A percentile compares a stretch with the other conserved stretches of the same genome.
Evolutionary conservation across 2,797 vertebrate species (phyloP).

Genomic region (Sparus aurata): DNA sequence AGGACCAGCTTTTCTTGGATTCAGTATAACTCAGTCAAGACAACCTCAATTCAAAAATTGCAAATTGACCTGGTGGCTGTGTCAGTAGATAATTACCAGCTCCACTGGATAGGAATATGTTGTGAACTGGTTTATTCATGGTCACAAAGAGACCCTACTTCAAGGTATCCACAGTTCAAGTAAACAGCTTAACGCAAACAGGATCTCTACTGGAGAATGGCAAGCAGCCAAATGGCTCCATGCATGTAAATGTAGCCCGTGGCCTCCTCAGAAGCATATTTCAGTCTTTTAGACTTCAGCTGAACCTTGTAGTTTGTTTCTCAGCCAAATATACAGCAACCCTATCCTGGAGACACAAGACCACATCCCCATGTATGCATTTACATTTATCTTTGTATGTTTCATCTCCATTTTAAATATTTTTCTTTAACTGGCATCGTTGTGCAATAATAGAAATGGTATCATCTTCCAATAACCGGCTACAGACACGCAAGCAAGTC

Average conservation of each 20-base stretch:
- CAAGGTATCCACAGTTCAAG: slow-evolving; percentile 29
- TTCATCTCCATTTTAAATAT: not conserved
- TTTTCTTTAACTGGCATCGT: not conserved
- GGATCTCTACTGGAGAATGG: slow-evolving; percentile 39
- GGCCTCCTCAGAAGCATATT: slow-evolving; percentile 8
- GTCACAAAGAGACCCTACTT: slow-evolving; percentile 36
- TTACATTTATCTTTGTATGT: not conserved
- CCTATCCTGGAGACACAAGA: not conserved
- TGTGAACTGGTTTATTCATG: slow-evolving; percentile 53
- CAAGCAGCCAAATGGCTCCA: slow-evolving; percentile 42
- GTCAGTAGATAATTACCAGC: not conserved
- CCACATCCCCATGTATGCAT: too few species aligned
- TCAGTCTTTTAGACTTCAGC: slow-evolving; percentile 13
- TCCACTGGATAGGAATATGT: slow-evolving; percentile 15
- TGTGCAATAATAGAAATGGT: not conserved
- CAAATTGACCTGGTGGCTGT: not conserved
- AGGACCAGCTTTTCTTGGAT: not conserved
- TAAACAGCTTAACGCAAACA: slow-evolving; percentile 44
- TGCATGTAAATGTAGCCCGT: slow-evolving; percentile 32
- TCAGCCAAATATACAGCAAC: not conserved
- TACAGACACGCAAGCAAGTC: not conserved
- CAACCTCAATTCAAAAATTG: not conserved
- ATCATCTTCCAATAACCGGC: not conserved
- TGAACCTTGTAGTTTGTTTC: slow-evolving; percentile 1
- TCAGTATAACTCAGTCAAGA: not conserved